A percentile compares a stretch with the other conserved stretches of the same genome.
These are phyloP conservation scores for Phenganax marumi DNA, from an alignment of 92 coral and sea anemone species.

Conservation along the genomic window DNA sequence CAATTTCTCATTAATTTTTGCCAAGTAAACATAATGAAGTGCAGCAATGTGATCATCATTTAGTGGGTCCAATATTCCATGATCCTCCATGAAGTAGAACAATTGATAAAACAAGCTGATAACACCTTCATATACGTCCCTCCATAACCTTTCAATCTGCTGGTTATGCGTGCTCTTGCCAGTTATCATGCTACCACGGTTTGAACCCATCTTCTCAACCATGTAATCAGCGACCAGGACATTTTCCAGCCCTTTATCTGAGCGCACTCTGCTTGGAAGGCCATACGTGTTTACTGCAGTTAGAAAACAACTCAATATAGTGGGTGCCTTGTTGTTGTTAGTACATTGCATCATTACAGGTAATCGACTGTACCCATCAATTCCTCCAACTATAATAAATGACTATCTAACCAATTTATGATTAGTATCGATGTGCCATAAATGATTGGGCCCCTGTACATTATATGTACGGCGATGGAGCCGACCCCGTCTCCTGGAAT, in stretches of 20 bases:
- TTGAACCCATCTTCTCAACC: constrained; percentile 52
- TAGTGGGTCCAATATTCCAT: constrained; percentile 51
- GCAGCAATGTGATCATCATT: constrained; percentile 65
- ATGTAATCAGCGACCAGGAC: constrained; percentile 53
- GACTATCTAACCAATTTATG: constrained; percentile 52
- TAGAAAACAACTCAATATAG: constrained; percentile 35
- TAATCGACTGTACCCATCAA: constrained; percentile 50
- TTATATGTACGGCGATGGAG: constrained; percentile 50
- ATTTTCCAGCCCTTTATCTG: constrained; percentile 55
- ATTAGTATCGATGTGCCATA: constrained; percentile 48
- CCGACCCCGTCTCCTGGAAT: constrained; percentile 51
- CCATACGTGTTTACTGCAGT: constrained; percentile 41
- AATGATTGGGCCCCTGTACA: constrained; percentile 50
- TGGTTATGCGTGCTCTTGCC: constrained; percentile 59
- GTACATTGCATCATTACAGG: constrained; percentile 44
- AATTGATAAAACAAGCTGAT: constrained; percentile 54
- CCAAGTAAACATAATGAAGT: constrained; percentile 58
- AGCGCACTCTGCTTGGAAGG: constrained; percentile 50
- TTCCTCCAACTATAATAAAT: constrained; percentile 45
- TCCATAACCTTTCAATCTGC: constrained; percentile 60
- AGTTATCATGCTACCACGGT: constrained; percentile 56
- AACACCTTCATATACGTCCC: constrained; percentile 64
- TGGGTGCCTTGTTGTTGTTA: constrained; percentile 46
- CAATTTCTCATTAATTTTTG: constrained; percentile 50
- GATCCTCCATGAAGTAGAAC: constrained; percentile 60